Evolutionary conservation across 1,140 invertebrate genomes (phyloP).

Genomic region (Pissodes strobi): DNA sequence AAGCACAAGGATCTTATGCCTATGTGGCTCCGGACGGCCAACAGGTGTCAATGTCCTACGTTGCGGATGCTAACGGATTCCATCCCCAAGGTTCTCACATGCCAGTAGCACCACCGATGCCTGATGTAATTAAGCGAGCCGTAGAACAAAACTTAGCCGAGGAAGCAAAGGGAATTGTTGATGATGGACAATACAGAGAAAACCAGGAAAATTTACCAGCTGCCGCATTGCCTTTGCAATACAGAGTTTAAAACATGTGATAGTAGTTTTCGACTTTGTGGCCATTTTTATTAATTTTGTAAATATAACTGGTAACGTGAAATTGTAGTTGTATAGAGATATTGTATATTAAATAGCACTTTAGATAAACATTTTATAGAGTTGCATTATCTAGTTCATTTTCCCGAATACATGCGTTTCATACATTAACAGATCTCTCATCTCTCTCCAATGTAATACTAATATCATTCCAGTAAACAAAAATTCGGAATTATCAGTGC

Average conservation of each 20-base stretch:
- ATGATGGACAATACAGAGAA: constrained; percentile 42
- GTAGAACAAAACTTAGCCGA: constrained; percentile 57
- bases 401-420: too few species aligned
- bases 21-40: constrained; percentile 62
- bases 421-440: too few species aligned
- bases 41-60: constrained; percentile 60
- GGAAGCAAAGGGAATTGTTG: constrained; percentile 42
- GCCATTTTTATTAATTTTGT: too few species aligned
- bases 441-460: too few species aligned
- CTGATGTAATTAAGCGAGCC: constrained; percentile 56
- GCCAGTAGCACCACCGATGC: constrained; percentile 59
- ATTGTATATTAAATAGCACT: too few species aligned
- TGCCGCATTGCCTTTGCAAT: constrained; percentile 12
- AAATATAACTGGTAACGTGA: too few species aligned
- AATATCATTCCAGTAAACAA: too few species aligned
- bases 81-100: constrained; percentile 57
- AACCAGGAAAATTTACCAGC: constrained; percentile 6
- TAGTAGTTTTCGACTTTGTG: constrained; percentile 4
- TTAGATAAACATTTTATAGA: too few species aligned
- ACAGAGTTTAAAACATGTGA: constrained; percentile 8
- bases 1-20: constrained; percentile 61
- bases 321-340: too few species aligned
- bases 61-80: constrained; percentile 63
- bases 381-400: too few species aligned
- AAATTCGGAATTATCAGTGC: too few species aligned